Percentiles rank a stretch among this genome's conserved stretches.
phyloP scores from a whole-genome alignment of 2,888 invertebrate genomes.

The Pandemis heparana region DNA sequence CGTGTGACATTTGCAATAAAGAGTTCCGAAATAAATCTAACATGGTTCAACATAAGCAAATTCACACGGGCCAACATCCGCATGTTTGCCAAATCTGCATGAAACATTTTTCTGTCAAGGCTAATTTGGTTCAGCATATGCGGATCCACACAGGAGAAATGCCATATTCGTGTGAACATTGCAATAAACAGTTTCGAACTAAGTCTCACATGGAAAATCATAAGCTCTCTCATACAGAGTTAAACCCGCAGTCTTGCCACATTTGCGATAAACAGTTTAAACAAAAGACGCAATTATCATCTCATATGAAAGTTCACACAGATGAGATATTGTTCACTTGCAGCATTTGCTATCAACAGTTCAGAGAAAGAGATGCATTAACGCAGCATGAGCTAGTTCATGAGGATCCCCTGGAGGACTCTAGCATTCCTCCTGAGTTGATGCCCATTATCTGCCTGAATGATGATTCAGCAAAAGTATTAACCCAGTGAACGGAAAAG shows the following conservation, averaged over 20 bases:
- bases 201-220: neutral
- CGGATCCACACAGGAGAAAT: neutral
- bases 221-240: neutral
- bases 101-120: neutral
- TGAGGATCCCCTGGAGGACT: neutral
- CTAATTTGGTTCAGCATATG: neutral
- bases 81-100: neutral
- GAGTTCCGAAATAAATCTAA: neutral
- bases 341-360: neutral
- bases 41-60: neutral
- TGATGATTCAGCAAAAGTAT: neutral
- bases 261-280: neutral
- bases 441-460: neutral
- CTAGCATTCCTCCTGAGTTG: neutral
- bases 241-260: neutral
- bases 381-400: neutral
- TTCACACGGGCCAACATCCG: slow-evolving; percentile 3
- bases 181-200: neutral
- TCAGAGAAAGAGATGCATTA: neutral
- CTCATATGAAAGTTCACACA: neutral
- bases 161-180: neutral
- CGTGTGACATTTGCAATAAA: slow-evolving; percentile 5
- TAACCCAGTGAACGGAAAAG: neutral
- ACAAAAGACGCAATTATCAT: neutral
- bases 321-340: neutral